Base-by-base conservation (phyloP, 2,797 vertebrate species). In the Crocodylus rhombifer region DNA sequence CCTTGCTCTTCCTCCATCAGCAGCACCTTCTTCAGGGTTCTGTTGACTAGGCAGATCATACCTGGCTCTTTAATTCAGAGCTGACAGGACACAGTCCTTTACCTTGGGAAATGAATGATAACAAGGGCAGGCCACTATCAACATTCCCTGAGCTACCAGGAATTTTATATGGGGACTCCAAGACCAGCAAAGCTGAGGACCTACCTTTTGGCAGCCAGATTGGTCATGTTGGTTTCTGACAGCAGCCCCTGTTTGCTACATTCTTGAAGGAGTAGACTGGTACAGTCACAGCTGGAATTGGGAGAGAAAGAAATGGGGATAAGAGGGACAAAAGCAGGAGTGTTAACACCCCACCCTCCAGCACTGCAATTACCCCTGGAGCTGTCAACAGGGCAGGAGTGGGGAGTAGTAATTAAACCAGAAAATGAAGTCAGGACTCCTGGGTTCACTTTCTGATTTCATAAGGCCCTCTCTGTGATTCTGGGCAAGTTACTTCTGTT, bases 161-260 rank as follows among this genome's bases (percentile, higher is more conserved):
- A 6, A 36, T 71, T 25, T 42, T 21, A 42, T 56, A 1, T 10
- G 33, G 30, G 21, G 18, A 14, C 9, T 77, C 26, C 5, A 4
- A 9, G 30, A 55, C 36, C 28, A 6, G 10, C 14, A 17, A 67
- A 17, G 13, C n/a, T 11, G 57, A 23, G n/a, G 25, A 77, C 67
- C 92, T 98, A 99, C 99, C 99, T 98, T 97, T 99, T 99, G 26
- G 98, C 96, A 1, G 98, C 98, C 77, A 99, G 99, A 95, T 96
- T 98, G 91, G 95, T 82, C 28, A 98, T 98, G 91, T 99, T 98
- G 82, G 97, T 92, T 57, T 99, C 99, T 0, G 99, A 99, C 51
- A 99, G 98, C 90, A 99, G 98, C 1, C 98, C 99, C 28, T 99
- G 98, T 96, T 99, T 99, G 97, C 99, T 98, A 69, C 99, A 99